Percentiles rank a stretch among this genome's conserved stretches.
These are phyloP conservation scores for Odontomachus brunneus DNA, from an alignment of 1,140 invertebrate genomes.

Conservation along the genomic window DNA sequence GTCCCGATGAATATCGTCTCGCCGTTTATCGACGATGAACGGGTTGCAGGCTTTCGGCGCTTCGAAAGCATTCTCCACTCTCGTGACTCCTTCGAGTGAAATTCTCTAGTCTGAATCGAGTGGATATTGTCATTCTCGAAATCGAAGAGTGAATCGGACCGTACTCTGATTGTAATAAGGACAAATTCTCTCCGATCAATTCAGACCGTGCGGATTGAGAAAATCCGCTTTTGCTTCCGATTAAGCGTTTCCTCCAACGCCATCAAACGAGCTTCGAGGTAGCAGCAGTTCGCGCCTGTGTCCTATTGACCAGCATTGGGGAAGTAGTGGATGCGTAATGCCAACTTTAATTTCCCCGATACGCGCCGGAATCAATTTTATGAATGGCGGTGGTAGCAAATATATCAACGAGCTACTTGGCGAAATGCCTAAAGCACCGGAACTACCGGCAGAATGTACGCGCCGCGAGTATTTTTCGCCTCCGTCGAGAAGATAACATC, in stretches of 20 bases:
- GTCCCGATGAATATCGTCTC: conserved; percentile 5
- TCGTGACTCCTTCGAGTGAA: too few relatives aligned
- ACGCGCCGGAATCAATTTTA: conserved; percentile 40
- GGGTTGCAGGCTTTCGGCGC: too few relatives aligned
- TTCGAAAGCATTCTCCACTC: too few relatives aligned
- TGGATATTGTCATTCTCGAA: too few relatives aligned
- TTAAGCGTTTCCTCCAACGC: not conserved
- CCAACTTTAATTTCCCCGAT: conserved; percentile 32
- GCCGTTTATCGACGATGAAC: too few relatives aligned
- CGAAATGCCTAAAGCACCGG: conserved; percentile 31
- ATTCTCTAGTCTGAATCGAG: too few relatives aligned
- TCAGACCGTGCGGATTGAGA: too few relatives aligned
- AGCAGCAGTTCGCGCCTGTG: not conserved
- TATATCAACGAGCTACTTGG: conserved; percentile 45
- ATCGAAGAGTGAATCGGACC: not conserved
- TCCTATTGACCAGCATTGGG: not conserved
- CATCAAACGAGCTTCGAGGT: not conserved
- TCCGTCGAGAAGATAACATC: conserved; percentile 1
- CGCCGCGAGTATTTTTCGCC: not conserved
- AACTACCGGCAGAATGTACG: not conserved
- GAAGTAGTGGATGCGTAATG: not conserved
- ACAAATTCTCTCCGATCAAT: too few relatives aligned
- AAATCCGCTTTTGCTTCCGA: not conserved
- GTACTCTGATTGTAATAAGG: not conserved
- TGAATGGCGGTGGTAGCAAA: conserved; percentile 47